Base-by-base conservation (phyloP, 1,140 invertebrate species). In the Heliconius hewitsoni region DNA sequence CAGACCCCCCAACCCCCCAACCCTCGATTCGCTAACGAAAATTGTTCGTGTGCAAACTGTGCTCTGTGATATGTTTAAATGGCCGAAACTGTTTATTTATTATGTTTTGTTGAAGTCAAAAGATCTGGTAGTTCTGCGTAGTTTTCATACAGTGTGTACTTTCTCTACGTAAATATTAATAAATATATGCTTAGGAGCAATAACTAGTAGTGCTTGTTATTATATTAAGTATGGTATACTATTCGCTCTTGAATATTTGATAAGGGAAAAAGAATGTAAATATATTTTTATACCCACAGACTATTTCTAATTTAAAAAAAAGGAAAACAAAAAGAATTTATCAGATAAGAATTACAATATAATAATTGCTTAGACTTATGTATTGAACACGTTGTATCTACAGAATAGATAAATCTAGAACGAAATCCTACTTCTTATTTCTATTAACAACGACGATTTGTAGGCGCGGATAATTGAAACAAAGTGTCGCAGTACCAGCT, bases 11-110 rank as follows among this genome's bases (percentile, higher is more conserved):
- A 75, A 84, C 80, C 87, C 84, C 79, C 42, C 13, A 16, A 46
- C 74, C 84, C 79, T 86, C 85, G 84, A 80, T 86, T 66, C 83
- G 87, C 88, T 90, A 92, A 92, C 92, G 89, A 91, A 92, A 91
- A 88, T 90, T 93, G 86, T 83, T 81, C 79, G 71, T 77, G 77
- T 74, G 55, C 70, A 50, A 57, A 73, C 74, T 79, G 74, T 72
- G 74, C 75, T 79, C 78, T 79, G 75, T 79, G 78, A 79, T 79
- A 79, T 79, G 78, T 73, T 76, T 74, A 79, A 79, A 79, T 75
- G 78, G 37, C 66, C 71, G 74, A 71, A 70, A 18, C 50, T 66
- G 52, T 76, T 79, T 70, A 3, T 66, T 70, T 66, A 8, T 66
- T 34, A n/a, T 34, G 57, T 76, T 76, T 23, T 76, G 55, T 37